A percentile compares a stretch with the other conserved stretches of the same genome.
phyloP scores from a whole-genome alignment of 2,797 vertebrate species.

The Cossypha dichroa region DNA sequence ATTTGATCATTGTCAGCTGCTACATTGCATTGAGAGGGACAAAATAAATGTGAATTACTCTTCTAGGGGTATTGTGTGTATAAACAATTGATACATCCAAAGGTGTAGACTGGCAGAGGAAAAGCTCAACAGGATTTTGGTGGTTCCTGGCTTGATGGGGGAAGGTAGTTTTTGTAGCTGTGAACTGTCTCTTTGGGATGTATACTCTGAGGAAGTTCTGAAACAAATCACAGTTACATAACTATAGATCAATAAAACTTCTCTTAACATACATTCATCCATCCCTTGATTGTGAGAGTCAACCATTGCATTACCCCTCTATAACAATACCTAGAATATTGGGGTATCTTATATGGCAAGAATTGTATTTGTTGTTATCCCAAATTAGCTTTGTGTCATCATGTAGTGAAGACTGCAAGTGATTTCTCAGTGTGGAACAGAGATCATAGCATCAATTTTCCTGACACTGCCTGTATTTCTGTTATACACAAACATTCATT shows the following conservation, averaged over 20 bases:
- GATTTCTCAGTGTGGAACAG: background rate
- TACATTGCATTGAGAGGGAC: background rate
- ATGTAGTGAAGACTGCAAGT: background rate
- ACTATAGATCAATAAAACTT: no score
- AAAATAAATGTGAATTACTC: background rate
- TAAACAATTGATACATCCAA: background rate
- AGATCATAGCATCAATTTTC: background rate
- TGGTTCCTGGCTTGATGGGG: background rate
- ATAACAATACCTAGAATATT: background rate
- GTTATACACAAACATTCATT: background rate
- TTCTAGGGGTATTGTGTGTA: background rate
- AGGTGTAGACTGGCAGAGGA: background rate
- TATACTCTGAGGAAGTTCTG: background rate
- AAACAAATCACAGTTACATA: background rate
- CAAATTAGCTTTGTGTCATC: background rate
- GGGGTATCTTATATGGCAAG: background rate
- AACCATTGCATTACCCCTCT: no score
- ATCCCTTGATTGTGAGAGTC: no score
- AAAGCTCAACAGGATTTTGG: background rate
- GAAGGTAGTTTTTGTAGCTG: background rate
- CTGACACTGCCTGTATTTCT: background rate
- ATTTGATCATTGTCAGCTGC: background rate
- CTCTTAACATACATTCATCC: no score
- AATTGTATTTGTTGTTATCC: background rate
- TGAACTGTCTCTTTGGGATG: background rate